phyloP scores from a whole-genome alignment of 1,140 invertebrate species.

The Platorchestia sp. region DNA sequence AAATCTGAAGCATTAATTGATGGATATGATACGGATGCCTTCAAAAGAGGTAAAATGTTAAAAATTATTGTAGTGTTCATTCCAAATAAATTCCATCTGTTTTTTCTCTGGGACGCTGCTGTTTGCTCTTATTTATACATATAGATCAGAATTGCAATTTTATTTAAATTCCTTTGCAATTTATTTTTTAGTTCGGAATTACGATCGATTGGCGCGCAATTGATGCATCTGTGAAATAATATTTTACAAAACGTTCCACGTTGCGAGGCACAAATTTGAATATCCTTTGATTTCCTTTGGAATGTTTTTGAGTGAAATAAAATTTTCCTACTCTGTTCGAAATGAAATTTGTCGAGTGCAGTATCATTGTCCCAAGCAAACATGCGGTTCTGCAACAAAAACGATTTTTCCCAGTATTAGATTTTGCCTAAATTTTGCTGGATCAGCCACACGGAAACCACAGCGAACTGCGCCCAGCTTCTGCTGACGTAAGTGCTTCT shows the following conservation, averaged over 20 bases:
- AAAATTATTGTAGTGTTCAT: too few relatives aligned
- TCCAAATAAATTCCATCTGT: background rate
- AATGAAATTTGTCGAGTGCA: background rate
- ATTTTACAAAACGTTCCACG: too few relatives aligned
- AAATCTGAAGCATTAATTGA: background rate
- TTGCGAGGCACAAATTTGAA: too few relatives aligned
- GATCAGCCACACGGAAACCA: background rate
- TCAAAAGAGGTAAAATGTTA: too few relatives aligned
- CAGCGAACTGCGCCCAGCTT: background rate
- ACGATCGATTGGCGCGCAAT: too few relatives aligned
- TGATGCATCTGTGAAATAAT: too few relatives aligned
- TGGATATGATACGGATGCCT: background rate
- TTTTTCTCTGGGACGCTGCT: background rate
- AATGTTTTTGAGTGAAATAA: background rate
- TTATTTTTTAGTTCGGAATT: too few relatives aligned
- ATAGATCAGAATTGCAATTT: too few relatives aligned
- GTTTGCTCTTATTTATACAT: too few relatives aligned
- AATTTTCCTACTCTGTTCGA: background rate
- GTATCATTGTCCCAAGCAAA: background rate
- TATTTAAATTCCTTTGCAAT: too few relatives aligned
- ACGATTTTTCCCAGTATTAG: background rate
- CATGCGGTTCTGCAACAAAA: background rate
- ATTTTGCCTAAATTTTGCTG: background rate
- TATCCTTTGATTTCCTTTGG: too few relatives aligned
- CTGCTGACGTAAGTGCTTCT: background rate